Percentiles rank a stretch among this genome's conserved stretches.
Evolutionary conservation across 1,140 invertebrate species (phyloP).

Genomic region (Drosophila pseudoobscura): DNA sequence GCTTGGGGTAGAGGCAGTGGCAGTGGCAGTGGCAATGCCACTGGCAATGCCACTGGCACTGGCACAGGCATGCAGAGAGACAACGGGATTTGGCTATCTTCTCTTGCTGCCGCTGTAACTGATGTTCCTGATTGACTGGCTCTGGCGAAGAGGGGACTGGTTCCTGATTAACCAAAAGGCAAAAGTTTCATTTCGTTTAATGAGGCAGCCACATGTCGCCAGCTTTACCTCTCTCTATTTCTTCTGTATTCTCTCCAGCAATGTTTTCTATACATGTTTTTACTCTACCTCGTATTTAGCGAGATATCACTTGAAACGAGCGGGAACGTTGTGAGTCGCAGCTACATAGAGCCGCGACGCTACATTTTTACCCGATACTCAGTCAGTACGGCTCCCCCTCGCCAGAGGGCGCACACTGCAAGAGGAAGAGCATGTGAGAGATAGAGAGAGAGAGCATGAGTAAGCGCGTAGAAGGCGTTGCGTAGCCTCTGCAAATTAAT

Average conservation of each 20-base stretch:
- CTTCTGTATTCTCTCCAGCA: neutral
- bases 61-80: neutral
- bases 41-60: neutral
- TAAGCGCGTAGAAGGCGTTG: too few relatives aligned
- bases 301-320: neutral
- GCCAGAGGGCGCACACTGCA: too few relatives aligned
- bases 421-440: too few relatives aligned
- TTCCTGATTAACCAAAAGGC: slow-evolving; percentile 64
- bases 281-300: too few relatives aligned
- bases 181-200: slow-evolving; percentile 55
- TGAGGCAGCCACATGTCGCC: slow-evolving; percentile 69
- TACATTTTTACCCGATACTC: too few relatives aligned
- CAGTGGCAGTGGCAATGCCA: neutral
- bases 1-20: neutral
- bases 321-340: too few relatives aligned
- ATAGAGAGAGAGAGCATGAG: too few relatives aligned
- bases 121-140: slow-evolving; percentile 65
- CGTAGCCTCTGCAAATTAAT: too few relatives aligned
- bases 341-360: too few relatives aligned
- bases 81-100: slow-evolving; percentile 64
- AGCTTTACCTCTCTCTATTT: slow-evolving; percentile 6
- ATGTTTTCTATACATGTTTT: neutral
- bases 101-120: slow-evolving; percentile 20
- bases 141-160: slow-evolving; percentile 29
- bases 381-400: too few relatives aligned